These are phyloP conservation scores for Notiomystis cincta DNA, from an alignment of 2,113 vertebrate genomes.

Conservation along the genomic window DNA sequence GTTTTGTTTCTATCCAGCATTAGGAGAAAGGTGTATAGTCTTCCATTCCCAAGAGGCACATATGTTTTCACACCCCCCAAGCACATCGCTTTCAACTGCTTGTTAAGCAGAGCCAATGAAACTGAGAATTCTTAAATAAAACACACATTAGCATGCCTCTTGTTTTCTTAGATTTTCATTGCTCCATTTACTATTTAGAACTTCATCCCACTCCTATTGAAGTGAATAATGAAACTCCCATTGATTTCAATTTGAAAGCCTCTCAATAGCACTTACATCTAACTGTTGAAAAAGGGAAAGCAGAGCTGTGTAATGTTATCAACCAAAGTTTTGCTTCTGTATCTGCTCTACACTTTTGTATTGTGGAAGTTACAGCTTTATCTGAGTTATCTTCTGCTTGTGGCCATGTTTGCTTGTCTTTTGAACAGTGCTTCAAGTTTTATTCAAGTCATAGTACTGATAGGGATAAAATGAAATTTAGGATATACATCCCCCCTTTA, in stretches of 20 bases:
- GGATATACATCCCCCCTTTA: neutral
- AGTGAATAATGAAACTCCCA: slow-evolving; percentile 36
- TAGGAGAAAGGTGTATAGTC: neutral
- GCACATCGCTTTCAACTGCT: neutral
- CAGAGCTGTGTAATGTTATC: neutral
- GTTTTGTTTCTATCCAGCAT: neutral
- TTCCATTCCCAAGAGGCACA: neutral
- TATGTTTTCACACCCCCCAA: neutral
- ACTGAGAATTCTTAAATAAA: slow-evolving; percentile 39
- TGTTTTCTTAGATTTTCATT: slow-evolving; percentile 32
- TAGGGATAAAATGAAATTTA: neutral
- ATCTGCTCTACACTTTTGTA: neutral
- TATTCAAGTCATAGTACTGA: neutral
- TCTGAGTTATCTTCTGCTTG: neutral
- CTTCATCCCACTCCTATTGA: slow-evolving; percentile 5
- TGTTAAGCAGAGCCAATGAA: neutral
- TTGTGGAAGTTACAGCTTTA: neutral
- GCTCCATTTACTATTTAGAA: slow-evolving; percentile 34
- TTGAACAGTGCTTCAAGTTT: neutral
- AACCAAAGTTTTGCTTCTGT: neutral
- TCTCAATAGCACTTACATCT: neutral
- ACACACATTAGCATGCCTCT: neutral
- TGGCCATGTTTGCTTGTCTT: neutral
- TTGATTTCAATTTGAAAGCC: slow-evolving; percentile 45
- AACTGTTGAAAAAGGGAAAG: neutral